phyloP scores from a whole-genome alignment of 2,797 vertebrate species.

The Alectoris magna region DNA sequence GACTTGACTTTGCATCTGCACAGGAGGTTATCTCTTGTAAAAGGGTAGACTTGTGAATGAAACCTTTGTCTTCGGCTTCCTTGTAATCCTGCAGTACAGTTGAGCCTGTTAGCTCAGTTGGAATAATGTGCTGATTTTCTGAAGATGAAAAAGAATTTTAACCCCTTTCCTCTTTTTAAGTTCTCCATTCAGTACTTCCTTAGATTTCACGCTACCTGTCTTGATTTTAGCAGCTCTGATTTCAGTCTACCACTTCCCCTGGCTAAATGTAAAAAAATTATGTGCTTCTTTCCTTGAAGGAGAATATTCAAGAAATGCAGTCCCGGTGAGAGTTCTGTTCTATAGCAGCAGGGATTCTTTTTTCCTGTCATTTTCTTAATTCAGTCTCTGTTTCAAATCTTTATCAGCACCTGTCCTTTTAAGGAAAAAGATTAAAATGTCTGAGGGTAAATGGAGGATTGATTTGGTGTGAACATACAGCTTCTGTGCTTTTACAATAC shows the following conservation, averaged over 20 bases:
- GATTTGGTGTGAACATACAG: conserved; percentile 53
- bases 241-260: conserved; percentile 73
- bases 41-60: conserved; percentile 87
- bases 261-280: conserved; percentile 73
- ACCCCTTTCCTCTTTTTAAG: conserved; percentile 71
- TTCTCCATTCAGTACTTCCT: conserved; percentile 74
- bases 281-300: conserved; percentile 67
- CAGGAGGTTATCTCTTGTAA: conserved; percentile 77
- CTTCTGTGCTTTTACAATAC: conserved; percentile 45
- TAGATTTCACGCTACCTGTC: conserved; percentile 78
- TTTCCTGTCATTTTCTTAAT: conserved; percentile 76
- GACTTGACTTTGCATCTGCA: conserved; percentile 66
- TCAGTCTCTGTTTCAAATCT: conserved; percentile 76
- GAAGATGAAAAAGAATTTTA: conserved; percentile 79
- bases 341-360: conserved; percentile 75
- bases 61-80: conserved; percentile 84
- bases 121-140: conserved; percentile 83
- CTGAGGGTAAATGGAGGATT: conserved; percentile 64
- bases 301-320: conserved; percentile 81
- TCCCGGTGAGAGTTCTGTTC: conserved; percentile 72
- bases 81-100: conserved; percentile 79
- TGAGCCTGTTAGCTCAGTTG: conserved; percentile 78
- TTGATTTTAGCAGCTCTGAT: conserved; percentile 73
- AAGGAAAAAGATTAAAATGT: conserved; percentile 81
- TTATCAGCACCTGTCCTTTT: conserved; percentile 76